These are phyloP conservation scores for Pardalotus punctatus DNA, from an alignment of 2,113 vertebrate genomes.

Conservation along the genomic window DNA sequence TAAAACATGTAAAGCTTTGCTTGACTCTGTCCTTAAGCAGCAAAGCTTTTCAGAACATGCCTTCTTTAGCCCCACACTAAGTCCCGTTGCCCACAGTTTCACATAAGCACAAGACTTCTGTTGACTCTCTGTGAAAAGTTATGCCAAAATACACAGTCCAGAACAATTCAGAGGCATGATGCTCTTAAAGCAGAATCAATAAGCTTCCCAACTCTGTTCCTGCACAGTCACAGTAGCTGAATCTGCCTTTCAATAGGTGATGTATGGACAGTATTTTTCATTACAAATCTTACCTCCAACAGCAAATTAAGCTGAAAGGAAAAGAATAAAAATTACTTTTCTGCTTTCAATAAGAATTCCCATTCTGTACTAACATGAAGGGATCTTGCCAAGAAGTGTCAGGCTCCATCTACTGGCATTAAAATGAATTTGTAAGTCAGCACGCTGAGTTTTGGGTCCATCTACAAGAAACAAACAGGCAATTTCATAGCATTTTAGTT, in stretches of 20 bases:
- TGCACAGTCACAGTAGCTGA: not conserved
- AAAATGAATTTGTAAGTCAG: not conserved
- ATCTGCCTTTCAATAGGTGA: not conserved
- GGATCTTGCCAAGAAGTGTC: not conserved
- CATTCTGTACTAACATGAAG: not conserved
- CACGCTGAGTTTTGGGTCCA: not conserved
- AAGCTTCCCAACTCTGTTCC: not conserved
- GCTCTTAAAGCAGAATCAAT: not conserved
- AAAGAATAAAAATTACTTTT: not conserved
- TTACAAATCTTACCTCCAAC: not conserved
- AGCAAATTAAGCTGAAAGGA: not conserved
- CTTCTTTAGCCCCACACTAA: not conserved
- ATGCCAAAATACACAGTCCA: not conserved
- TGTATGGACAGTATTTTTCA: not conserved
- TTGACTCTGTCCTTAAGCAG: not conserved
- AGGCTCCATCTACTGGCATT: constrained; percentile 50
- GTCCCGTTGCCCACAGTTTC: not conserved
- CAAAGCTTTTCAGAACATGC: not conserved
- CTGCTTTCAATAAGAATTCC: not conserved
- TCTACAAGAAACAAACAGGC: not conserved
- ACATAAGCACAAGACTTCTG: not conserved
- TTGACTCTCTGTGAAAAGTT: not conserved
- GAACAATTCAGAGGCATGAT: not conserved
- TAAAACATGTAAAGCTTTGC: not conserved
- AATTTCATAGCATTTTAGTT: not conserved